Evolutionary conservation across 2,888 invertebrate genomes (phyloP), one percentile per base, ranked within the genome.

Genomic region (Platycnemis pennipes): DNA sequence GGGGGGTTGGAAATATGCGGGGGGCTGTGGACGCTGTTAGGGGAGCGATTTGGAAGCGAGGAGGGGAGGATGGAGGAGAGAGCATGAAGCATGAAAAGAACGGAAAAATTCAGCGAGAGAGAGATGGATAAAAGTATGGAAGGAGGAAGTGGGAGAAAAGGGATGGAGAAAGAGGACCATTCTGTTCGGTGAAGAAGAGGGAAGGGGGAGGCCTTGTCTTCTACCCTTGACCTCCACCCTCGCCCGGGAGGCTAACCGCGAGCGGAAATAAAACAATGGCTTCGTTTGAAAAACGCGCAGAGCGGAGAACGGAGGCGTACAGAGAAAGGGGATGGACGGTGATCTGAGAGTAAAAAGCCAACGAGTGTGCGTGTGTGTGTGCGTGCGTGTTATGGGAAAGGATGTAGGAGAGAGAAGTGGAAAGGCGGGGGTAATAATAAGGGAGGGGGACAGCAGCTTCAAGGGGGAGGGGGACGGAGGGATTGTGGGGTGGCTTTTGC

Each of bases 221-320:
- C 44, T 44, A 37, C 53, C 42, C 53, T 89, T 89, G 89, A 89
- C 89, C 89, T 89, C 89, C 89, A 89, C 89, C 89, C 89, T 89
- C 89, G 89, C 89, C 89, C 89, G 46, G 87, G 46, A n/a, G 87
- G 46, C 45, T 31, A 49, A 89, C 37, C 89, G 37, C 53, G 89
- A 53, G 89, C 89, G 89, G 89, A 89, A 53, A 89, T 89, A 53
- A 89, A 89, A 89, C 89, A 89, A 89, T 53, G 89, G 89, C 42
- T 37, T 89, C 88, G 88, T 26, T 88, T 53, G 56, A 89, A 89
- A 87, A 89, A 89, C 89, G 53, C 89, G 56, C 53, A 89, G 89
- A 31, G 53, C 16, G 37, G 49, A 56, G n/a, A 56, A 87, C 22
- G 45, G 2, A 56, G 42, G 11, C 26, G 56, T 11, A 53, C 13